Evolutionary conservation across 37 sponge, comb jelly and placozoan species (phyloP).

Genomic region (Petrosia ficiformis): DNA sequence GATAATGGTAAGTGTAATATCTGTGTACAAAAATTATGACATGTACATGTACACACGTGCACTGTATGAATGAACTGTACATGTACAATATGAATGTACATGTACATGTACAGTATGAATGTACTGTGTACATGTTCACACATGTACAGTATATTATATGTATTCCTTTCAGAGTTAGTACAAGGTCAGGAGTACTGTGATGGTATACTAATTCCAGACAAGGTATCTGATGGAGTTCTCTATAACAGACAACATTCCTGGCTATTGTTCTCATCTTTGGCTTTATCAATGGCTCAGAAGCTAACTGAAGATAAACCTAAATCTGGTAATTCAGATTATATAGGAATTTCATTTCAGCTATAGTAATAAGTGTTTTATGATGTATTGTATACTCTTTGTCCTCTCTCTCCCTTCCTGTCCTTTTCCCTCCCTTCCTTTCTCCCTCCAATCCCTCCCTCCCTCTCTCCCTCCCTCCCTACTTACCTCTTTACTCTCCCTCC

Average conservation of each 20-base stretch:
- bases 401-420: not conserved
- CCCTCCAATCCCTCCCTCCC: not conserved
- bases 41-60: not conserved
- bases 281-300: slow-evolving; percentile 39
- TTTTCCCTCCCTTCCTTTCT: not conserved
- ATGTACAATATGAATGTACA: not conserved
- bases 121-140: too few species aligned
- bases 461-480: not conserved
- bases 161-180: too few species aligned
- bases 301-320: slow-evolving; percentile 6
- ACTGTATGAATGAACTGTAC: not conserved
- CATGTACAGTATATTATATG: too few species aligned
- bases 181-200: slow-evolving; percentile 20
- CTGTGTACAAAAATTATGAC: too few species aligned
- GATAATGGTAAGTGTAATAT: not conserved
- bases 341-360: not conserved
- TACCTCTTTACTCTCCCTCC: not conserved
- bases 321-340: not conserved
- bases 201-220: slow-evolving; percentile 14
- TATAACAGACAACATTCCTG: slow-evolving; percentile 62
- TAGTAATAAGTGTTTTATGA: not conserved
- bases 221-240: not conserved
- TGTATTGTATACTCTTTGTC: not conserved
- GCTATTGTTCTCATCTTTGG: slow-evolving; percentile 46
- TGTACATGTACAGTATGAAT: not conserved